phyloP scores from a whole-genome alignment of 2,113 vertebrate genomes.

The Micromys minutus region DNA sequence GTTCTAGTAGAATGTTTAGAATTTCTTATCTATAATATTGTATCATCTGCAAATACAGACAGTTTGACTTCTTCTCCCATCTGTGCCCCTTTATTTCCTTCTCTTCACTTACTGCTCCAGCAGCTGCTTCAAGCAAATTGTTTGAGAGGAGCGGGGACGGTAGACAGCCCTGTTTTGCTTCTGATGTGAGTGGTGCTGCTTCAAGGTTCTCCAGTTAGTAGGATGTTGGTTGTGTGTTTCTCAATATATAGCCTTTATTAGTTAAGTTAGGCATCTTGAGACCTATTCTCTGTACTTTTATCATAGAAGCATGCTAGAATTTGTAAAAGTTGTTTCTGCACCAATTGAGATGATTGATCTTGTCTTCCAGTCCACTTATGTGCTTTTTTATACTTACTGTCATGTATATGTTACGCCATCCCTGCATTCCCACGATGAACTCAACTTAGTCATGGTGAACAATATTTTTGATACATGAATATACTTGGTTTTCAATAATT shows the following conservation, averaged over 20 bases:
- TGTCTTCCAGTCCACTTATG: neutral
- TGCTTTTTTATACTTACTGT: neutral
- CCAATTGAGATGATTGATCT: neutral
- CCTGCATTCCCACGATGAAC: neutral
- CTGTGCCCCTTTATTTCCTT: neutral
- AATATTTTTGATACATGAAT: neutral
- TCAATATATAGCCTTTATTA: neutral
- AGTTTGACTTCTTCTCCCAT: neutral
- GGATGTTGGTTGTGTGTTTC: neutral
- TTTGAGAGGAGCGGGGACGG: neutral
- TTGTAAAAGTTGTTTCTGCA: neutral
- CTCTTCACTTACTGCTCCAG: neutral
- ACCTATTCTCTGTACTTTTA: neutral
- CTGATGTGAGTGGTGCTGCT: neutral
- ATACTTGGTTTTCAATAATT: neutral
- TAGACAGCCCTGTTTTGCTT: neutral
- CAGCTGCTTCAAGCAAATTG: neutral
- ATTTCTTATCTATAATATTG: neutral
- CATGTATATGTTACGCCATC: neutral
- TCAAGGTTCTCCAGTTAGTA: neutral
- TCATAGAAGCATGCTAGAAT: neutral
- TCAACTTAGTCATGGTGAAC: neutral
- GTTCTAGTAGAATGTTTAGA: neutral
- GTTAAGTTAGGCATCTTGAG: neutral
- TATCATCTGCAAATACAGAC: neutral